phyloP scores from a whole-genome alignment of 2,113 vertebrate species.

The Lepisosteus oculatus region DNA sequence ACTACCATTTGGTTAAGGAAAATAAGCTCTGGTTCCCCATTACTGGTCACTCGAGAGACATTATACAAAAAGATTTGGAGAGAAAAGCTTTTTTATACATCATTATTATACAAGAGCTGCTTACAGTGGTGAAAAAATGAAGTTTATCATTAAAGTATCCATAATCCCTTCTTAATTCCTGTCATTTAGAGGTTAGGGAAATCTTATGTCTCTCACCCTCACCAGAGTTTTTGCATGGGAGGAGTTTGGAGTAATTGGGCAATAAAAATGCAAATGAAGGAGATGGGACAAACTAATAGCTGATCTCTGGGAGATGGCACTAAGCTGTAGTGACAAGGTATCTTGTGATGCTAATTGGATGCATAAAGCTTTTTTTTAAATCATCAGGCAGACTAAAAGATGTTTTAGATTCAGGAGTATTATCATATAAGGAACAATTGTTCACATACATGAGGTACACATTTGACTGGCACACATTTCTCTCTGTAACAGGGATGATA shows the following conservation, averaged over 20 bases:
- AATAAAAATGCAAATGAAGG: slow-evolving; percentile 70
- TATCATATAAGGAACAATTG: background rate
- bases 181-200: slow-evolving; percentile 56
- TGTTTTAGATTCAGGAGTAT: background rate
- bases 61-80: too few species aligned
- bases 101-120: too few species aligned
- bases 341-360: slow-evolving; percentile 59
- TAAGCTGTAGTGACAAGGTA: slow-evolving; percentile 63
- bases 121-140: too few species aligned
- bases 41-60: too few species aligned
- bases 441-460: too few species aligned
- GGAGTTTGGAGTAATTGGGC: slow-evolving; percentile 65
- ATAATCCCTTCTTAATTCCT: slow-evolving; percentile 27
- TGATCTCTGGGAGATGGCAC: slow-evolving; percentile 40
- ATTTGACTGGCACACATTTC: too few species aligned
- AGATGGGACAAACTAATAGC: slow-evolving; percentile 50
- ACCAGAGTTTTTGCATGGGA: slow-evolving; percentile 42
- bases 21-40: too few species aligned
- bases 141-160: too few species aligned
- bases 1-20: too few species aligned
- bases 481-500: too few species aligned
- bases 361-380: slow-evolving; percentile 34
- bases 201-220: slow-evolving; percentile 37
- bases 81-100: too few species aligned
- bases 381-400: slow-evolving; percentile 14